Percentiles rank a stretch among this genome's conserved stretches.
Conservation (phyloP, 2,797 vertebrate species). For the Cyclura pinguis region DNA sequence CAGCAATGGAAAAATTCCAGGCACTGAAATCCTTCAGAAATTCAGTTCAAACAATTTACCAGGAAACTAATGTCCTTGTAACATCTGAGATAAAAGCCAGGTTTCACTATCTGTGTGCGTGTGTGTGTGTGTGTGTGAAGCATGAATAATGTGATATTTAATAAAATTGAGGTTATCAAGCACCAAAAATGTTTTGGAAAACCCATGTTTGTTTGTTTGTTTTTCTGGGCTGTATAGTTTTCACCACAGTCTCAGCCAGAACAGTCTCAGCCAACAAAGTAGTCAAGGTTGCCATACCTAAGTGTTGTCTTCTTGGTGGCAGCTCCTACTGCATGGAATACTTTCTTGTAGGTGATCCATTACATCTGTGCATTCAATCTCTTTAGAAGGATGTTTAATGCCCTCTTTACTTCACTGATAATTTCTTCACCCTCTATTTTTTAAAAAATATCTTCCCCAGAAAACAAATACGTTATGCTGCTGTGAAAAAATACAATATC, state of each 20-base stretch:
- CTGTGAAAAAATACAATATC: background rate
- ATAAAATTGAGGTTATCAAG: background rate
- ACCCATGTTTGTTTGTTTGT: too few species aligned
- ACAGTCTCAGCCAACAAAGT: background rate
- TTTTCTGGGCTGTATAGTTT: background rate
- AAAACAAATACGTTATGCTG: background rate
- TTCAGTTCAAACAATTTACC: conserved; percentile 29
- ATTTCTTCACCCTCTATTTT: background rate
- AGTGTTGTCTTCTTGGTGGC: background rate
- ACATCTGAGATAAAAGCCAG: conserved; percentile 37
- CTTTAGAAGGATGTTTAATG: background rate
- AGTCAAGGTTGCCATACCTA: too few species aligned
- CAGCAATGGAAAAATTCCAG: background rate
- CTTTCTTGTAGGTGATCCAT: background rate
- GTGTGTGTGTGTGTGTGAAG: background rate
- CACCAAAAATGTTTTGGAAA: background rate
- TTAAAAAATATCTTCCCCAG: background rate
- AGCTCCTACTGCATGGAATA: background rate
- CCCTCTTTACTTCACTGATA: too few species aligned
- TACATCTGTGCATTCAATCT: too few species aligned
- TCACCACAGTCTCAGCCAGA: background rate
- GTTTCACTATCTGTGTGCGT: background rate
- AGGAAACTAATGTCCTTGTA: conserved; percentile 33
- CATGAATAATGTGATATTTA: background rate
- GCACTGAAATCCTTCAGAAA: conserved; percentile 4